phyloP scores from a whole-genome alignment of 1,140 invertebrate genomes.

The Cyclina sinensis region DNA sequence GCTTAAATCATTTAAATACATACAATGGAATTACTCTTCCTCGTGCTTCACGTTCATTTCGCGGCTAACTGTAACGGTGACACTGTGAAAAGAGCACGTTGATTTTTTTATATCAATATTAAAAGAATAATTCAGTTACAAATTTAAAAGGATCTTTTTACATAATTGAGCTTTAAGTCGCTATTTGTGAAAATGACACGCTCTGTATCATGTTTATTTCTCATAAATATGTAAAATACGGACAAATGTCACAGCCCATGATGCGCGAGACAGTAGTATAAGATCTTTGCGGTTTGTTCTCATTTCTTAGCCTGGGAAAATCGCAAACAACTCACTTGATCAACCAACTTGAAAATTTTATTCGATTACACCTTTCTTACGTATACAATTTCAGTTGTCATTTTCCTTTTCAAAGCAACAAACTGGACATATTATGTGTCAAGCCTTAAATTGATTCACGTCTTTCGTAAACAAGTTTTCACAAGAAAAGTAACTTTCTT shows the following conservation, averaged over 20 bases:
- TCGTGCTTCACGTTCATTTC: too few relatives aligned
- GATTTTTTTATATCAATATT: too few relatives aligned
- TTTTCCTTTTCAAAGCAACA: conserved; percentile 23
- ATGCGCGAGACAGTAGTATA: background rate
- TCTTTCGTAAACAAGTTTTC: too few relatives aligned
- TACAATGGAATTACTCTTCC: too few relatives aligned
- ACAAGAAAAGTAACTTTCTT: too few relatives aligned
- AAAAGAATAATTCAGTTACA: too few relatives aligned
- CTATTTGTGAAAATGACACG: background rate
- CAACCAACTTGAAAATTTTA: conserved; percentile 46
- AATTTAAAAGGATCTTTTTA: background rate
- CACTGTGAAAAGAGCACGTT: too few relatives aligned
- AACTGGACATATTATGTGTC: conserved; percentile 29
- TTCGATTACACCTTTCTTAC: conserved; percentile 29
- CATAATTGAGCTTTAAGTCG: background rate
- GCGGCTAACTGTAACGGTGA: too few relatives aligned
- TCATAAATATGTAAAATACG: conserved; percentile 19
- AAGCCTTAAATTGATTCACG: too few relatives aligned
- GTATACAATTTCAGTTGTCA: too few relatives aligned
- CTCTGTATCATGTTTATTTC: background rate
- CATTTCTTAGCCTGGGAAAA: conserved; percentile 46
- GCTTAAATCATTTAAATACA: too few relatives aligned
- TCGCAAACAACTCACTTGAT: conserved; percentile 5
- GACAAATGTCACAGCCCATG: conserved; percentile 29
- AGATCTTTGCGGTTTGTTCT: conserved; percentile 17